Base-by-base conservation (phyloP, 2,113 vertebrate species). In the Peucedramus taeniatus region DNA sequence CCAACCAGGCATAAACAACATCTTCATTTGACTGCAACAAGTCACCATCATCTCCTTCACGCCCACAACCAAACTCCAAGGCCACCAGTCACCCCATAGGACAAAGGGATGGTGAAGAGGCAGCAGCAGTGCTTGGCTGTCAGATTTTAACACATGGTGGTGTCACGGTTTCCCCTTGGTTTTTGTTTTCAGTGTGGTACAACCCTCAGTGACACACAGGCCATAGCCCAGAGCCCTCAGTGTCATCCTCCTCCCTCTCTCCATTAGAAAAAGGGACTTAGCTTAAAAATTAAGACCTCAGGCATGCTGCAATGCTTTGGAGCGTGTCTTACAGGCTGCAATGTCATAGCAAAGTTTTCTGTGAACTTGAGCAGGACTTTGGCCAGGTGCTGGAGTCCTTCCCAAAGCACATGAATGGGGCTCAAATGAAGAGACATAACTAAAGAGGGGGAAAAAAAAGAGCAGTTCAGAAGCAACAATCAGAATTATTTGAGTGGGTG, bases 361-460 rank as follows among this genome's bases (percentile, higher is more conserved):
- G 37, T 49, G 61, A 76, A 35, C 35, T 75, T 30, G 65, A 50
- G 69, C 1, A 7, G 35, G 80, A 82, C 17, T 53, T 61, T 42
- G 56, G 51, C 6, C 79, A 89, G 49, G 40, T 76, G 23, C 39
- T 47, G 77, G 65, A 59, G 35, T n/a, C 37, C 65, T 84, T 78
- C 49, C 28, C 81, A 64, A 27, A 12, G 30, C 15, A 31, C 28
- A 30, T 31, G 23, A 56, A 19, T 2, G 1, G 35, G 22, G 57
- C n/a, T 79, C n/a, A 56, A 72, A 81, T 30, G 42, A 86, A 61
- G 23, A 78, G 51, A 39, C 8, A 27, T 4, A 65, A 80, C 37
- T 16, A 26, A 86, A 70, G 42, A 3, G 4, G 0, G 3, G 3
- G 0, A 1, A 1, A n/a, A 16, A 15, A n/a, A 19, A 45, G 7